Percentiles rank a stretch among this genome's conserved stretches.
phyloP scores from a whole-genome alignment of 1,140 invertebrate species.

The Pseudoatta argentina region DNA sequence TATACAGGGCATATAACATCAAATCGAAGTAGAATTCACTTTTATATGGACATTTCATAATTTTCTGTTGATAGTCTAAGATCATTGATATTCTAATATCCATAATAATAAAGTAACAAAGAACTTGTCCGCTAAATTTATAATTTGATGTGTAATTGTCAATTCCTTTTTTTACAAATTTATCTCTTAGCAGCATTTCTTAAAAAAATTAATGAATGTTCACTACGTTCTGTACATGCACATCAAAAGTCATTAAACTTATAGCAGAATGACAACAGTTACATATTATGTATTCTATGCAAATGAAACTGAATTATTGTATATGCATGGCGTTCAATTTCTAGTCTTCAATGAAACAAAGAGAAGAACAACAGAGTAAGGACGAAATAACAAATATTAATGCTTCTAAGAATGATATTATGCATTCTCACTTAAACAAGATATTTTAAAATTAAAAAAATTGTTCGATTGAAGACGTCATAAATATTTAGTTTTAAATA shows the following conservation, averaged over 20 bases:
- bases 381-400: slow-evolving; percentile 4
- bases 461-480: not conserved
- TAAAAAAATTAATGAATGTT: not conserved
- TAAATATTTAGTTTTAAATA: not conserved
- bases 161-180: not conserved
- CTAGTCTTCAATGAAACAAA: not conserved
- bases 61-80: not conserved
- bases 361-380: not conserved
- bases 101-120: not conserved
- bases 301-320: not conserved
- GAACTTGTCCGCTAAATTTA: not conserved
- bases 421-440: not conserved
- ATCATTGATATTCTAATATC: not conserved
- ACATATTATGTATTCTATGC: slow-evolving; percentile 12
- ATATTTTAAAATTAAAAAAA: slow-evolving; percentile 5
- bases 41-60: not conserved
- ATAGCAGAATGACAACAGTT: not conserved
- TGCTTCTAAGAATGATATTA: not conserved
- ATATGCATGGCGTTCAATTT: no score
- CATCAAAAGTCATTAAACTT: no score
- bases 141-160: not conserved
- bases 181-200: not conserved
- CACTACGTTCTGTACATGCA: not conserved
- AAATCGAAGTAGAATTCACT: not conserved
- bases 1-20: not conserved